phyloP scores from a whole-genome alignment of 2,888 invertebrate species.

The Alloscopus bannaensis region DNA sequence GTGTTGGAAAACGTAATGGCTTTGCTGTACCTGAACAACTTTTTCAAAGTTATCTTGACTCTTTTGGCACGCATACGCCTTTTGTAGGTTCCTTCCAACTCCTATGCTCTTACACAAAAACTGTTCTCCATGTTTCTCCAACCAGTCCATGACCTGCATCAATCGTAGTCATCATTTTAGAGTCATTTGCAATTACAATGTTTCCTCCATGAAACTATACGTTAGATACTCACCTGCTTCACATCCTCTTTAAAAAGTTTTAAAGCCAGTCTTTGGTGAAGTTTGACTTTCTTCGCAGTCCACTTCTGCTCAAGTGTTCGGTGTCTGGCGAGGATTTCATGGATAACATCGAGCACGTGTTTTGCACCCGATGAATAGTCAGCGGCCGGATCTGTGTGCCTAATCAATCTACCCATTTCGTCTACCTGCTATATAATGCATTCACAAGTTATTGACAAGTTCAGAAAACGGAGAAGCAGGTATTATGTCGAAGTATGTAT shows the following conservation, averaged over 20 bases:
- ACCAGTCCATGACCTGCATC: slow-evolving; percentile 93
- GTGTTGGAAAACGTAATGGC: neutral
- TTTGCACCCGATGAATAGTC: slow-evolving; percentile 98
- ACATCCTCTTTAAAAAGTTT: slow-evolving; percentile 97
- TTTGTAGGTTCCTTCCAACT: slow-evolving; percentile 94
- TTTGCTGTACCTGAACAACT: slow-evolving; percentile 90
- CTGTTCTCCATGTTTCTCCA: slow-evolving; percentile 97
- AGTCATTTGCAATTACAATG: neutral
- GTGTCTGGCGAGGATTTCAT: slow-evolving; percentile 97
- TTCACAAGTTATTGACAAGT: neutral
- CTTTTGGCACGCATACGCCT: slow-evolving; percentile 96
- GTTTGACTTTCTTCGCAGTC: slow-evolving; percentile 95
- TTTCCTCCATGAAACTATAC: slow-evolving; percentile 85
- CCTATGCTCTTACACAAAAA: slow-evolving; percentile 98
- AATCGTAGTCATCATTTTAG: no score
- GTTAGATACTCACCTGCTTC: slow-evolving; percentile 83
- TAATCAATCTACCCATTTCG: slow-evolving; percentile 67
- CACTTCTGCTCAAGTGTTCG: slow-evolving; percentile 94
- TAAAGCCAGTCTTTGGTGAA: slow-evolving; percentile 95
- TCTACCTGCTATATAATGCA: slow-evolving; percentile 63
- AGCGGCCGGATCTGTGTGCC: slow-evolving; percentile 83
- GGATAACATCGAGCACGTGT: slow-evolving; percentile 96
- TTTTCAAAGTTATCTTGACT: slow-evolving; percentile 99
- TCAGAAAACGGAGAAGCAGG: neutral
- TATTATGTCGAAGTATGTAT: neutral